Evolutionary conservation across 1,140 invertebrate genomes (phyloP).

Genomic region (Latrodectus geometricus): DNA sequence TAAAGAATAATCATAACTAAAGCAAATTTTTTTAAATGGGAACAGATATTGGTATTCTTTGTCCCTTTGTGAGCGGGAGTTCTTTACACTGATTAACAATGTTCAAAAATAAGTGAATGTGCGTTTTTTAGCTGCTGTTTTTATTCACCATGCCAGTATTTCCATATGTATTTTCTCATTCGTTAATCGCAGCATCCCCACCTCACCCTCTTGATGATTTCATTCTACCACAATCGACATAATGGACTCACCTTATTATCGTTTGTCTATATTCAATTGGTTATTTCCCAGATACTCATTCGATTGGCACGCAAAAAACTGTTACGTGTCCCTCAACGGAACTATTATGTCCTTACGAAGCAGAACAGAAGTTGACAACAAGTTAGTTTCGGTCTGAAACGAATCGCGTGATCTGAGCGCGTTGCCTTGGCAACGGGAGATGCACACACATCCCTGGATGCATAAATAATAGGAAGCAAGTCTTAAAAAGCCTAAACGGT

Average conservation of each 20-base stretch:
- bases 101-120: no score
- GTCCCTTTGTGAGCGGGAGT: neutral
- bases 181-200: neutral
- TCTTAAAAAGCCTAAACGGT: neutral
- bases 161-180: neutral
- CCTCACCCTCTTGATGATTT: neutral
- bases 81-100: no score
- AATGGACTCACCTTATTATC: conserved; percentile 36
- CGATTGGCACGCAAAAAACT: neutral
- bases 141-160: neutral
- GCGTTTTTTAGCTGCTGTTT: no score
- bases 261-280: conserved; percentile 43
- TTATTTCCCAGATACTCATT: conserved; percentile 12
- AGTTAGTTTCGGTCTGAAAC: neutral
- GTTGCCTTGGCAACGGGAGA: neutral
- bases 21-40: conserved; percentile 5
- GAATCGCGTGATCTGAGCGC: neutral
- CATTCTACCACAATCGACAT: neutral
- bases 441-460: neutral
- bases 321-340: neutral
- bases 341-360: neutral
- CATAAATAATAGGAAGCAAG: neutral
- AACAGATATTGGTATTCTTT: conserved; percentile 8
- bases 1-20: conserved; percentile 23
- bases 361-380: neutral